phyloP scores from a whole-genome alignment of 2,113 vertebrate genomes.

The Alethe castanea region DNA sequence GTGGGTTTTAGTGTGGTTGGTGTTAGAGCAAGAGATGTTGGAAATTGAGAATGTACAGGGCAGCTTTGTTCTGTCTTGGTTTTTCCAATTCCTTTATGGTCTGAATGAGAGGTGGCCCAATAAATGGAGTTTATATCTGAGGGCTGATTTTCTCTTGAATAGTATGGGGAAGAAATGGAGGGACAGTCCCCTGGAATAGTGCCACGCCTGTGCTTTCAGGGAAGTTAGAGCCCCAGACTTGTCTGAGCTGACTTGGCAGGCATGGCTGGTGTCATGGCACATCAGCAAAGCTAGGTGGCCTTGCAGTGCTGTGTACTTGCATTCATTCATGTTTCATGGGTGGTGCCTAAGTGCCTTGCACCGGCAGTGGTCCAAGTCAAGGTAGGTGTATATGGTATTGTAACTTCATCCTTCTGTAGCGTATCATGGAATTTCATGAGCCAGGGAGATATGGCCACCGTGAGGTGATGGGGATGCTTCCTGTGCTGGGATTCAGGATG shows the following conservation, averaged over 20 bases:
- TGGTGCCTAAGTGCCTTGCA: not conserved
- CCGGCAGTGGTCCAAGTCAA: not conserved
- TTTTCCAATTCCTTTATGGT: not conserved
- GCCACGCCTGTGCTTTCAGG: not conserved
- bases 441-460: not conserved
- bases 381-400: accelerated
- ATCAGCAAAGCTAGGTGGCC: constrained; percentile 3
- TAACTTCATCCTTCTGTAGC: not conserved
- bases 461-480: not conserved
- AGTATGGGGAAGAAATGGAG: not conserved
- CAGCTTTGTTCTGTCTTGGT: not conserved
- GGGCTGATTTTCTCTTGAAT: not conserved
- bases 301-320: not conserved
- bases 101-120: not conserved
- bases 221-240: not conserved
- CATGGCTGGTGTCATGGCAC: not conserved
- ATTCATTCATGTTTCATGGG: not conserved
- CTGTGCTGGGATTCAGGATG: not conserved
- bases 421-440: not conserved
- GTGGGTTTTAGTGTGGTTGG: not conserved
- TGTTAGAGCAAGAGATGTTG: not conserved
- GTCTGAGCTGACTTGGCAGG: not conserved
- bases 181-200: not conserved
- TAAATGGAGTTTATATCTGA: not conserved
- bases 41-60: not conserved